Percentiles rank a stretch among this genome's conserved stretches.
Conservation (phyloP, 2,113 vertebrate genomes). For the Spea bombifrons region DNA sequence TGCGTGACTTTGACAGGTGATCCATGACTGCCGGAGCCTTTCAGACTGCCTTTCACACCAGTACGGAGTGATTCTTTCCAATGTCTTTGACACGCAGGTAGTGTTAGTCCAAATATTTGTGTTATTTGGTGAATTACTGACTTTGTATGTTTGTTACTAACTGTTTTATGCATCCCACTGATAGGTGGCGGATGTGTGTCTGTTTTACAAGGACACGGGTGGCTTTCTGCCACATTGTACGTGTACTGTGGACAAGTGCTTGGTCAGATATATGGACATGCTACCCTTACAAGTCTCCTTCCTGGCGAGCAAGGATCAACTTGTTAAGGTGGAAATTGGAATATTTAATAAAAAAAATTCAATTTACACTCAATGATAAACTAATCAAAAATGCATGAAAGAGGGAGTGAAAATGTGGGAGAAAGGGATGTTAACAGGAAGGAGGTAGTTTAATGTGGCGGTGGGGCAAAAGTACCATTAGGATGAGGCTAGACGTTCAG, state of each 20-base stretch:
- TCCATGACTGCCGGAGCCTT: slow-evolving; percentile 77
- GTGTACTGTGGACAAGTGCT: slow-evolving; percentile 72
- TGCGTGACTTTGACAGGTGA: slow-evolving; percentile 64
- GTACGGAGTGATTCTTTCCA: slow-evolving; percentile 72
- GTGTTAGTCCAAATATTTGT: background rate
- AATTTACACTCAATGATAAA: too few species aligned
- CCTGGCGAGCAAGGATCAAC: slow-evolving; percentile 63
- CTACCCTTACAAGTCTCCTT: slow-evolving; percentile 62
- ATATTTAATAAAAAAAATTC: too few species aligned
- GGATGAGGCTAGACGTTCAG: too few species aligned
- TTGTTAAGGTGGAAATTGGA: slow-evolving; percentile 49
- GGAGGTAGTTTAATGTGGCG: too few species aligned
- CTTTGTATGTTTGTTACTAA: background rate
- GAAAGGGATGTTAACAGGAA: too few species aligned
- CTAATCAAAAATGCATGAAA: too few species aligned
- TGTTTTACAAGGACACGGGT: slow-evolving; percentile 69
- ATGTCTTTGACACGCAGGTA: slow-evolving; percentile 86
- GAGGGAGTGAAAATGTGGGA: too few species aligned
- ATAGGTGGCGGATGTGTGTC: slow-evolving; percentile 81
- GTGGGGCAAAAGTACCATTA: too few species aligned
- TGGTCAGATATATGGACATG: slow-evolving; percentile 71
- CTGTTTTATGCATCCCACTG: slow-evolving; percentile 9
- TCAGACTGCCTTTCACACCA: slow-evolving; percentile 74
- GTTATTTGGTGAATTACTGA: background rate
- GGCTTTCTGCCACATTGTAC: slow-evolving; percentile 76